Conservation (phyloP, 2,797 vertebrate genomes). For the Anguilla anguilla region DNA sequence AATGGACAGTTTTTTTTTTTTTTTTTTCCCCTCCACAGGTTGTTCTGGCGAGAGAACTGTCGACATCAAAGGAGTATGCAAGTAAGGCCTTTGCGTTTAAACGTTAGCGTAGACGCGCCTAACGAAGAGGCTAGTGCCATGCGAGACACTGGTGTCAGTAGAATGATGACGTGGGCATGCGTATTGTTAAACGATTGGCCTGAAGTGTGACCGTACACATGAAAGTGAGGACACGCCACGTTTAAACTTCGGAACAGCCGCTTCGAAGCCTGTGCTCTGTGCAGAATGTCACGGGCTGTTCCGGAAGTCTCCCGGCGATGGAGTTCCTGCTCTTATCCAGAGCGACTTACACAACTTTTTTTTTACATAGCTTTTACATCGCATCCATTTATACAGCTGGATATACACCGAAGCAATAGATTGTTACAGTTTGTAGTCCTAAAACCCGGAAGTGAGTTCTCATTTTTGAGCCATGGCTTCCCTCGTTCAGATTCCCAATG, state of each 20-base stretch:
- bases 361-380: too few species aligned
- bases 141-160: not conserved
- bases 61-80: constrained; percentile 94
- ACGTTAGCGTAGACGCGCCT: not conserved
- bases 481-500: too few species aligned
- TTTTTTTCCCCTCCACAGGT: constrained; percentile 73
- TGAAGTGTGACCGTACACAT: not conserved
- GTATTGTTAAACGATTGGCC: not conserved
- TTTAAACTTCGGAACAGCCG: not conserved
- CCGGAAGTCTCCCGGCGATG: not conserved
- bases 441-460: too few species aligned
- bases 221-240: not conserved
- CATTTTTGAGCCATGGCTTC: too few species aligned
- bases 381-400: too few species aligned
- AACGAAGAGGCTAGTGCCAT: constrained; percentile 32
- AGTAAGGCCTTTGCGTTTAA: constrained; percentile 76
- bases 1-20: not conserved
- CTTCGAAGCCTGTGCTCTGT: not conserved
- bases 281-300: not conserved
- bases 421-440: too few species aligned
- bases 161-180: not conserved
- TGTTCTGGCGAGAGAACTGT: constrained; percentile 93
- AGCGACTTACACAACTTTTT: too few species aligned
- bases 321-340: not conserved
- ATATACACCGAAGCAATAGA: too few species aligned